A percentile compares a stretch with the other conserved stretches of the same genome.
phyloP scores from a whole-genome alignment of 2,888 invertebrate genomes.

The Orthonevra nobilis region DNA sequence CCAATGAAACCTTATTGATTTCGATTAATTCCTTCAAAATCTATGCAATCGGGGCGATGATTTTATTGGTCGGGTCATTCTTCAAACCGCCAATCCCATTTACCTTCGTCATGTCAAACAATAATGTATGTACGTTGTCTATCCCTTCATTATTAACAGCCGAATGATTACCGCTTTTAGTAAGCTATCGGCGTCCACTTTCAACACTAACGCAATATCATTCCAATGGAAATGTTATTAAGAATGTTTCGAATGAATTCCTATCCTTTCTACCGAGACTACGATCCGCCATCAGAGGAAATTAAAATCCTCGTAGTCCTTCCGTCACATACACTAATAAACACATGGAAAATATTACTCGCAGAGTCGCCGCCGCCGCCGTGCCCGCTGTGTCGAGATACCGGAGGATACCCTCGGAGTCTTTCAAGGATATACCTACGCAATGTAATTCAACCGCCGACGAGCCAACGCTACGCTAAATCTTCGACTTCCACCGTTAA shows the following conservation, averaged over 20 bases:
- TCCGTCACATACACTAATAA: constrained; percentile 39
- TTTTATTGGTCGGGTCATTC: neutral
- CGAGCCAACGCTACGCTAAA: constrained; percentile 12
- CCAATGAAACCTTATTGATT: too few species aligned
- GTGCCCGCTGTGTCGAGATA: too few species aligned
- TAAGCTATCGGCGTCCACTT: constrained; percentile 41
- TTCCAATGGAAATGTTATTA: constrained; percentile 42
- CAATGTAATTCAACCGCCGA: constrained; percentile 38
- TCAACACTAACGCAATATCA: neutral
- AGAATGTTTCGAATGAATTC: constrained; percentile 46
- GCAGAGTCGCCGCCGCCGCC: constrained; percentile 1
- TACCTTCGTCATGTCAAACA: constrained; percentile 4
- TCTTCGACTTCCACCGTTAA: constrained; percentile 10
- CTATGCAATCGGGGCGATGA: neutral
- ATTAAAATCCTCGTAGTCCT: constrained; percentile 32
- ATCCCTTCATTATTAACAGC: constrained; percentile 25
- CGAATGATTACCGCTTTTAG: constrained; percentile 33
- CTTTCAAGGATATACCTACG: constrained; percentile 16
- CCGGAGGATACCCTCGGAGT: too few species aligned
- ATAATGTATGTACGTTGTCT: constrained; percentile 22
- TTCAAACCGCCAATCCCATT: too few species aligned
- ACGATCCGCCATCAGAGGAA: constrained; percentile 1
- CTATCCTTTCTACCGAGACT: constrained; percentile 23
- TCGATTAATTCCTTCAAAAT: too few species aligned
- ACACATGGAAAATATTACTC: constrained; percentile 43